phyloP scores from a whole-genome alignment of 2,113 vertebrate genomes.

The Spermophilus dauricus region DNA sequence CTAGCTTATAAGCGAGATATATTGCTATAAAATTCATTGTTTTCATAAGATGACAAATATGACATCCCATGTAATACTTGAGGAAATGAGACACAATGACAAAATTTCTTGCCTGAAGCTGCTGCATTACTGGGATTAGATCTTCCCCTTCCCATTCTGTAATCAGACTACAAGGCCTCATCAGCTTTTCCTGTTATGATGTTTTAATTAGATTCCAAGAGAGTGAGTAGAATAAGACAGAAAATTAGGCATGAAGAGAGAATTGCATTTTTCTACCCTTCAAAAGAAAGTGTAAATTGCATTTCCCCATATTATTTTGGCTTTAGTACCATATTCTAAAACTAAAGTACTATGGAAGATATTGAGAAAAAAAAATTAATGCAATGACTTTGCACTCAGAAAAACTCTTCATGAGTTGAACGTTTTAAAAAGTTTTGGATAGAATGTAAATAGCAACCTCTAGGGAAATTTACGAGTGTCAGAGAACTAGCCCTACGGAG shows the following conservation, averaged over 20 bases:
- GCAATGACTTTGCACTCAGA: not conserved
- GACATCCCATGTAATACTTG: not conserved
- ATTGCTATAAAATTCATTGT: not conserved
- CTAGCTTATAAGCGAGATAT: not conserved
- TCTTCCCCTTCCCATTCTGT: conserved; percentile 31
- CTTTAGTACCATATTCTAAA: conserved; percentile 30
- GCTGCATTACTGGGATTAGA: not conserved
- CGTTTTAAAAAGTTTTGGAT: not conserved
- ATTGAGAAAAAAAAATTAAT: conserved; percentile 31
- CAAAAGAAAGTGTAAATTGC: not conserved
- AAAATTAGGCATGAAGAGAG: conserved; percentile 19
- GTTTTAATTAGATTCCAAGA: conserved; percentile 66
- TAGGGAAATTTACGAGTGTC: not conserved
- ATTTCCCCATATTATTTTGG: conserved; percentile 43
- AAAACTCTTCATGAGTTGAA: not conserved
- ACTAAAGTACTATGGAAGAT: conserved; percentile 28
- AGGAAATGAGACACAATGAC: conserved; percentile 25
- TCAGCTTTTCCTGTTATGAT: conserved; percentile 6
- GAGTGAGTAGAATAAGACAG: not conserved
- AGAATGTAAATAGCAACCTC: not conserved
- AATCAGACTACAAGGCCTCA: not conserved
- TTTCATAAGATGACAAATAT: not conserved
- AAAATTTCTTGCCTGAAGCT: conserved; percentile 35
- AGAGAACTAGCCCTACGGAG: not conserved
- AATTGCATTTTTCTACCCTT: conserved; percentile 10